Conservation (phyloP, 1,140 invertebrate species). For the Apocrypta bakeri region DNA sequence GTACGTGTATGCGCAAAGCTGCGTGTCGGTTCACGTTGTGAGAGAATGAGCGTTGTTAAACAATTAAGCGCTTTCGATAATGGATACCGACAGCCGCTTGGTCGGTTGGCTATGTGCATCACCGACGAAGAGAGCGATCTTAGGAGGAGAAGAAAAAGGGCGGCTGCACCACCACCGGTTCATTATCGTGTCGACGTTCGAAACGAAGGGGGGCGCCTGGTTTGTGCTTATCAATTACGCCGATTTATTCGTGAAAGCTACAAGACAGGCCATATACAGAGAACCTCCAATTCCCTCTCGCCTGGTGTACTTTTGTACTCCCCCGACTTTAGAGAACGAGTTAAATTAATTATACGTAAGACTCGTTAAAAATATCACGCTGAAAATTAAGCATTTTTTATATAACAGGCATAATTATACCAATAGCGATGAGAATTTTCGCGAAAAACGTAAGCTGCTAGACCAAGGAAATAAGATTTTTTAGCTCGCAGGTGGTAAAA, state of each 20-base stretch:
- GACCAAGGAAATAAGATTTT: neutral
- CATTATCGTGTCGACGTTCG: constrained; percentile 47
- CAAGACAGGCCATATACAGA: constrained; percentile 3
- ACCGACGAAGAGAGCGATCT: neutral
- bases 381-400: neutral
- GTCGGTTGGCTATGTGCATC: neutral
- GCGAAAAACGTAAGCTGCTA: neutral
- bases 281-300: neutral
- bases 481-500: constrained; percentile 63
- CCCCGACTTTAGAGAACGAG: neutral
- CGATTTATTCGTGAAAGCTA: constrained; percentile 34
- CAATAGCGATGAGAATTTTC: neutral
- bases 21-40: neutral
- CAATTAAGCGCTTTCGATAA: constrained; percentile 51
- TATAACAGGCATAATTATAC: no score
- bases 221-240: constrained; percentile 47
- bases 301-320: neutral
- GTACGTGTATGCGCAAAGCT: neutral
- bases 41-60: constrained; percentile 43
- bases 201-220: constrained; percentile 21
- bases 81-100: constrained; percentile 28
- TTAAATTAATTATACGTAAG: neutral
- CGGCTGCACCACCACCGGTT: constrained; percentile 17
- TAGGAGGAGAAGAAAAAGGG: constrained; percentile 31
- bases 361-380: neutral